phyloP scores from a whole-genome alignment of 2,797 vertebrate genomes.

The Odontamblyopus rebecca region DNA sequence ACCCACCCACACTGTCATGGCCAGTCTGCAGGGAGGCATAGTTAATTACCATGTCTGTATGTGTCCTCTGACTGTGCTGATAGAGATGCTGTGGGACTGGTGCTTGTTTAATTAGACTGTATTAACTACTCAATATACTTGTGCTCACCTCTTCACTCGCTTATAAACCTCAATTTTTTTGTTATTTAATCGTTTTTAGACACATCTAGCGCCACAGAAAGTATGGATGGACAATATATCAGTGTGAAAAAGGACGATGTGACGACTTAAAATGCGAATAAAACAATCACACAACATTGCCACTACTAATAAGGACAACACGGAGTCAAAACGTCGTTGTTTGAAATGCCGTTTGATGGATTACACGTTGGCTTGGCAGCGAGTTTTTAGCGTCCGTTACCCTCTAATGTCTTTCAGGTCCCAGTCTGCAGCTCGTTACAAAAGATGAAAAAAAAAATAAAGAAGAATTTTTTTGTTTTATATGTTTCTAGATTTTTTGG shows the following conservation, averaged over 20 bases:
- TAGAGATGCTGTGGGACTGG: background rate
- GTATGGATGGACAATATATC: background rate
- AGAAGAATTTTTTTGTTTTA: conserved; percentile 76
- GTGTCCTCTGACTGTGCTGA: conserved; percentile 34
- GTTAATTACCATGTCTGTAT: conserved; percentile 54
- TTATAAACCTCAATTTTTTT: background rate
- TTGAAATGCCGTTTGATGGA: conserved; percentile 36
- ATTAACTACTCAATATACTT: background rate
- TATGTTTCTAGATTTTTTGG: conserved; percentile 78
- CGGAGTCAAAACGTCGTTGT: conserved; percentile 42
- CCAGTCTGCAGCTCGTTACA: conserved; percentile 74
- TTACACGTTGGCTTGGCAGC: conserved; percentile 40
- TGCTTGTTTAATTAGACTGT: background rate
- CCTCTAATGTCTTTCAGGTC: conserved; percentile 67
- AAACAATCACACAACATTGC: conserved; percentile 30
- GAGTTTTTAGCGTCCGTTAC: conserved; percentile 61
- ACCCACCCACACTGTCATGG: conserved; percentile 57
- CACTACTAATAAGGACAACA: conserved; percentile 27
- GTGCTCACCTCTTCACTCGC: background rate
- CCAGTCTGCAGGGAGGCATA: conserved; percentile 44
- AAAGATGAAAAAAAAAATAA: conserved; percentile 48
- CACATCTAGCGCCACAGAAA: background rate
- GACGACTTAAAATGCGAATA: conserved; percentile 17
- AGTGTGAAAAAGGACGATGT: background rate
- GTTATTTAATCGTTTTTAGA: background rate